Conservation (phyloP, 2,888 invertebrate genomes). For the Calameuta pallipes region DNA sequence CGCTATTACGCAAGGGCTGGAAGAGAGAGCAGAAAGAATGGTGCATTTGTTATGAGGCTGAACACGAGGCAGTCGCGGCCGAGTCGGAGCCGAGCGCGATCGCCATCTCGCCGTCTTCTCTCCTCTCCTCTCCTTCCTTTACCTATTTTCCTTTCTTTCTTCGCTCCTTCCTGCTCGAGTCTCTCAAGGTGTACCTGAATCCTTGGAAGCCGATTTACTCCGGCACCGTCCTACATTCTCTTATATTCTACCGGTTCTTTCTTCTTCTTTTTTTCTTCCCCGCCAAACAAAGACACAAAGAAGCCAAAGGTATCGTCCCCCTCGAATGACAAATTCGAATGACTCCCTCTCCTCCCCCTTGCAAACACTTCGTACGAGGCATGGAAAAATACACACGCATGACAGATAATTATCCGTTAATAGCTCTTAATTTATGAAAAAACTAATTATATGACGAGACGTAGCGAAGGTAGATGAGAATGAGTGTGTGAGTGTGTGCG, state of each 20-base stretch:
- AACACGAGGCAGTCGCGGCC: no score
- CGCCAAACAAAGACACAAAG: neutral
- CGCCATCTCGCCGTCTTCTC: no score
- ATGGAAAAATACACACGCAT: slow-evolving; percentile 52
- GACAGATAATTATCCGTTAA: slow-evolving; percentile 52
- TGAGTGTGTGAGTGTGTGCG: neutral
- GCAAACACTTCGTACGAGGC: slow-evolving; percentile 15
- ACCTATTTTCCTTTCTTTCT: no score
- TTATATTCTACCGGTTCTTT: slow-evolving; percentile 27
- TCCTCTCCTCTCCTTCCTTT: no score
- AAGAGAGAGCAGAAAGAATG: slow-evolving; percentile 7
- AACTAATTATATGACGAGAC: slow-evolving; percentile 52
- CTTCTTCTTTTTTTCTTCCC: slow-evolving; percentile 12
- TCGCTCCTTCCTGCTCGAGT: no score
- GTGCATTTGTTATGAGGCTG: slow-evolving; percentile 2
- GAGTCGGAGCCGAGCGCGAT: no score
- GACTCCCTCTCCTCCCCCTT: neutral
- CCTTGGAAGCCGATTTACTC: no score
- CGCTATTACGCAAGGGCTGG: slow-evolving; percentile 26
- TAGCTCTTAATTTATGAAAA: slow-evolving; percentile 56
- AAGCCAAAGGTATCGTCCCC: neutral
- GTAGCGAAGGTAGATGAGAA: slow-evolving; percentile 21
- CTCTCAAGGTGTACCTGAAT: no score
- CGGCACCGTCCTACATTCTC: no score
- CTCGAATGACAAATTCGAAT: neutral